Base-by-base conservation (phyloP, 2,888 invertebrate genomes). In the Anodontia alba region DNA sequence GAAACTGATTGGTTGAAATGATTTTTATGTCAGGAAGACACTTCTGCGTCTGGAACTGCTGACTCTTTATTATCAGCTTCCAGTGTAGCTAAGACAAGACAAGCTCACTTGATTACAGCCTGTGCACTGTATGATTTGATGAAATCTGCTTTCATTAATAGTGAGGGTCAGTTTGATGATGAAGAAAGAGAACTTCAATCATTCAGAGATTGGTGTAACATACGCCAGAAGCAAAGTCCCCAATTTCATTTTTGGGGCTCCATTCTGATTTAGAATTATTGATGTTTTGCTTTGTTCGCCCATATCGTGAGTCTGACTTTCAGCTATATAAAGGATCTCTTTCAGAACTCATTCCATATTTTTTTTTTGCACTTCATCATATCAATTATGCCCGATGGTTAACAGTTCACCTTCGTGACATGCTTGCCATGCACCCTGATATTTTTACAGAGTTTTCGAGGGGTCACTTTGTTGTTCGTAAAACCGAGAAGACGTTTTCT, bases 41-140 rank as follows among this genome's bases (percentile, higher is more conserved):
- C 90, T 54, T 82, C 88, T 17, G 62, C 85, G n/a, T 36, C 83
- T 67, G 90, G 90, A 0, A 80, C 75, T 46, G 88, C 87, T 12
- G 83, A 89, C 23, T 83, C 79, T 0, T 76, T 80, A 33, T 23
- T 82, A 46, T 72, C 67, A 36, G 76, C 70, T 12, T 23, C 71
- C 8, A 78, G 84, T 42, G 62, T 84, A 5, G 69, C 73, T n/a
- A 68, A 62, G 29, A 81, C 76, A 12, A 62, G 79, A 23, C 33
- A 73, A 36, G 86, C 84, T 36, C 88, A 90, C 70, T 84, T 90
- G 69, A 73, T 90, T 3, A 54, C 54, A 26, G 84, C 84, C 36
- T 62, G 62, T 20, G 15, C 29, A 8, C 33, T 62, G 31, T 33
- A n/a, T 33, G 7, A n/a, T 3, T 33, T 31, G 20, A 20, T 33